Evolutionary conservation across 2,888 invertebrate species (phyloP).

Genomic region (Priocnemis perturbator): DNA sequence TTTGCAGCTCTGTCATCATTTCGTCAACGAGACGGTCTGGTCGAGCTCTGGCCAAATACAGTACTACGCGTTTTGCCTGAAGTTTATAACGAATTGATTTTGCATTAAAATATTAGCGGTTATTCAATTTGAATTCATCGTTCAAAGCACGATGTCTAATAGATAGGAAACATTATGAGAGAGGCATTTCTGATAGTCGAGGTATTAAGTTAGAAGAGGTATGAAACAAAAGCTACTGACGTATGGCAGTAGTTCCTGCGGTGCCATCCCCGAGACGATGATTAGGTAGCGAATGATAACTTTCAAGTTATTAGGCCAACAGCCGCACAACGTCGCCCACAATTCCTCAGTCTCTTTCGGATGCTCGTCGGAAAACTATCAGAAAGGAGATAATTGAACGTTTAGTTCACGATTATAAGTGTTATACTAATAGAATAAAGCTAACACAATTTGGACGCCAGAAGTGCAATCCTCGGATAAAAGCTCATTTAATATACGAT

Average conservation of each 20-base stretch:
- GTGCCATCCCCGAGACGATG: conserved; percentile 98
- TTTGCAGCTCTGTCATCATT: conserved; percentile 97
- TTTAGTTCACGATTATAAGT: too few relatives aligned
- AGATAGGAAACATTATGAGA: too few relatives aligned
- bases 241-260: conserved; percentile 92
- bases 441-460: too few relatives aligned
- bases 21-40: conserved; percentile 96
- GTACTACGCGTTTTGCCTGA: conserved; percentile 95
- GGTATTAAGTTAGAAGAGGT: neutral
- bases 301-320: conserved; percentile 98
- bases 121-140: too few relatives aligned
- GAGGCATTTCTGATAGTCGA: too few relatives aligned
- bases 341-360: conserved; percentile 96
- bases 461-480: too few relatives aligned
- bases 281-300: conserved; percentile 97
- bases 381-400: conserved; percentile 40
- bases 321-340: conserved; percentile 96
- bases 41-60: conserved; percentile 93
- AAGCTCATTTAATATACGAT: too few relatives aligned
- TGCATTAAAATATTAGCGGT: too few relatives aligned
- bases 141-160: too few relatives aligned
- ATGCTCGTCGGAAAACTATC: conserved; percentile 97
- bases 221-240: conserved; percentile 79
- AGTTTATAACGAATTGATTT: neutral
- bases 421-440: too few relatives aligned